phyloP scores from a whole-genome alignment of 1,140 invertebrate genomes.

The Brachionus rotundiformis region DNA sequence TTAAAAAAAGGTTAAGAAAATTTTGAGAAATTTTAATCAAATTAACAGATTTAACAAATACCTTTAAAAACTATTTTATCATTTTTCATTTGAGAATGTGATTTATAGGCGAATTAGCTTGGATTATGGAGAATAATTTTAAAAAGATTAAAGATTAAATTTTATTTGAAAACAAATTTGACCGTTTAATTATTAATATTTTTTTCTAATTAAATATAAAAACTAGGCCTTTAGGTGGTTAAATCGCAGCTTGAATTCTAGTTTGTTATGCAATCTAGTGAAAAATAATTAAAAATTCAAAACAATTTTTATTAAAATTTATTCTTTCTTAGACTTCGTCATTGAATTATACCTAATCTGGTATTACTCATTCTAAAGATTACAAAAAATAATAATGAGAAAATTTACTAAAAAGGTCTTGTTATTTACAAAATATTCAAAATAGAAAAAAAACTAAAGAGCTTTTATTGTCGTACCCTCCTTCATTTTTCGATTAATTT shows the following conservation, averaged over 20 bases:
- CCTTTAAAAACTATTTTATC: background rate
- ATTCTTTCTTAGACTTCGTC: constrained; percentile 7
- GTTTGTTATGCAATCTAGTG: background rate
- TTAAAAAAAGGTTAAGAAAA: background rate
- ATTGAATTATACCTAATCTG: constrained; percentile 19
- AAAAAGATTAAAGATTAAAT: constrained; percentile 1
- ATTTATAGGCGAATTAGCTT: background rate
- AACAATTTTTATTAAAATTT: constrained; percentile 23
- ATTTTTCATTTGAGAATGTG: background rate
- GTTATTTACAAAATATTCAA: background rate
- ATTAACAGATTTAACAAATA: background rate
- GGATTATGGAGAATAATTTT: background rate
- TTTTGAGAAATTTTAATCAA: background rate
- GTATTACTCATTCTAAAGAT: background rate
- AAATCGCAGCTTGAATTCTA: background rate
- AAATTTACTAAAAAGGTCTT: constrained; percentile 1
- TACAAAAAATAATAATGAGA: constrained; percentile 17
- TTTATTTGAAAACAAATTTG: background rate
- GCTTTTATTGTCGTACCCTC: background rate
- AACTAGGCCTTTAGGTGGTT: background rate
- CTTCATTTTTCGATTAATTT: constrained; percentile 1
- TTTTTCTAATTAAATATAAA: background rate
- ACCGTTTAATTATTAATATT: background rate
- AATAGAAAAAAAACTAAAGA: background rate
- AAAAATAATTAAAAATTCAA: background rate